Base-by-base conservation (phyloP, 2,888 invertebrate genomes). In the Philonicus albiceps region DNA sequence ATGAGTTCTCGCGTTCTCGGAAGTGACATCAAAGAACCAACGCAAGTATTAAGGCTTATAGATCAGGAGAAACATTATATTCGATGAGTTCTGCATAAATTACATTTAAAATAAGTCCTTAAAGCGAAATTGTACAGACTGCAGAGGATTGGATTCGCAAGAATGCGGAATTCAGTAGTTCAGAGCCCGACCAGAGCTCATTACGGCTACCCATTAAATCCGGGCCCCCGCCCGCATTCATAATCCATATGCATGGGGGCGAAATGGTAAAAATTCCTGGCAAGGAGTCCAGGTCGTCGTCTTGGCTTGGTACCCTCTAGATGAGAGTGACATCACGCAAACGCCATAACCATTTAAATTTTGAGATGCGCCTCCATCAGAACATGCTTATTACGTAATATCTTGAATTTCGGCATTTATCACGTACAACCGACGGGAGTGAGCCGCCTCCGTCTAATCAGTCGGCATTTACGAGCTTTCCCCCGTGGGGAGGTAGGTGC, bases 271-370 rank as follows among this genome's bases (percentile, higher is more conserved):
- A 83, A 83, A 83, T 64, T 72, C 83, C 64, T 83, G 64, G 64
- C 53, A 22, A 83, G 37, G 34, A 83, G 64, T 83, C 22, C 83
- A 81, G 81, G 81, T 81, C 81, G 53, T 55, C 53, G 37, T 37
- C 6, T 55, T 64, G 64, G 81, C 8, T 37, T 37, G n/a, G 11
- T 64, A 55, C 31, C 49, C 55, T 53, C 80, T 49, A 27, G 37
- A 34, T 83, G 34, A 30, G 73, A 85, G 84, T 85, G 84, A 85
- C 84, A 85, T 85, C 85, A 85, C 85, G 85, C 49, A 85, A 40
- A 53, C 19, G 85, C 75, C 73, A 85, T 85, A 85, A 85, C 75
- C 85, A 85, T 85, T 85, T 85, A 85, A 85, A 85, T 85, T 85
- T 85, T 85, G 34, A 31, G 72, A n/a, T 75, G 83, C 83, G 49